A percentile compares a stretch with the other conserved stretches of the same genome.
phyloP scores from a whole-genome alignment of 2,797 vertebrate genomes.

The Mastacembelus armatus region DNA sequence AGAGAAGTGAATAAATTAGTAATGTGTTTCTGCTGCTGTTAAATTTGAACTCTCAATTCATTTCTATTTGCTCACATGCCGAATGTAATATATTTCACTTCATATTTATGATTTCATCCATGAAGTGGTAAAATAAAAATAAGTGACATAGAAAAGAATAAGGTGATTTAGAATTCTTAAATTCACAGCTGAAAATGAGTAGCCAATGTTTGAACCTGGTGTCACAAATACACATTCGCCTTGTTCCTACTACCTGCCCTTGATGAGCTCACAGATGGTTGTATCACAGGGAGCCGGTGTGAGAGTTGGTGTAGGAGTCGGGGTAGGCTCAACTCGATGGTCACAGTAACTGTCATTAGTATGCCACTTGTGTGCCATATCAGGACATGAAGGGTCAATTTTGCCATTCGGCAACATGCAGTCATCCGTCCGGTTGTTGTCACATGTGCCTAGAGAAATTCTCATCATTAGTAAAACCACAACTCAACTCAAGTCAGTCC shows the following conservation, averaged over 20 bases:
- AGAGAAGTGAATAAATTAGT: background rate
- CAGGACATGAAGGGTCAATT: conserved; percentile 78
- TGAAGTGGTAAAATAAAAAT: background rate
- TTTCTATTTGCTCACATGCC: background rate
- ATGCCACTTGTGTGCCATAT: conserved; percentile 87
- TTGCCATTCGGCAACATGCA: conserved; percentile 84
- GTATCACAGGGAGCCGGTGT: background rate
- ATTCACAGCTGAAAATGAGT: background rate
- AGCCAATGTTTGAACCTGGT: no score
- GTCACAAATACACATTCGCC: no score
- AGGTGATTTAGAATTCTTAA: background rate
- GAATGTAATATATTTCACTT: no score
- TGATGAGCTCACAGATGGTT: conserved; percentile 71
- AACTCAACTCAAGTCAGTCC: no score
- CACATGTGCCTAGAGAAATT: conserved; percentile 85
- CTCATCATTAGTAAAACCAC: background rate
- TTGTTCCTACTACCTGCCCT: conserved; percentile 64
- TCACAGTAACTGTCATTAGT: conserved; percentile 68
- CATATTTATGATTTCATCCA: no score
- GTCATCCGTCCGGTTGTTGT: conserved; percentile 86
- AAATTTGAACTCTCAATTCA: background rate
- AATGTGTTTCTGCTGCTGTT: background rate
- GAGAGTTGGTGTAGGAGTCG: background rate
- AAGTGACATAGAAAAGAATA: background rate
- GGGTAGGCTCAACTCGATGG: background rate